These are phyloP conservation scores for Falco rusticolus DNA, from an alignment of 2,797 vertebrate species.

Conservation along the genomic window DNA sequence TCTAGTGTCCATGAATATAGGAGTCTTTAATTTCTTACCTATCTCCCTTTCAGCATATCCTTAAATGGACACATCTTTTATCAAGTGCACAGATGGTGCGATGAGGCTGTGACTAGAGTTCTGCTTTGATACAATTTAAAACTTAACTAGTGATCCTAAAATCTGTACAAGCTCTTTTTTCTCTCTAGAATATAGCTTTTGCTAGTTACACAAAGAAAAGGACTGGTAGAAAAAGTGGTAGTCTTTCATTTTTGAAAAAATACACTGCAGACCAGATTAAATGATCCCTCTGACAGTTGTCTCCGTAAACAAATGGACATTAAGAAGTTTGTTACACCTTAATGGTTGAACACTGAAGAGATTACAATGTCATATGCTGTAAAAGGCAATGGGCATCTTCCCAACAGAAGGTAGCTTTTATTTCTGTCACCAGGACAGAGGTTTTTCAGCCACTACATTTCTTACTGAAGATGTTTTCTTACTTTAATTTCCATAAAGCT, in stretches of 20 bases:
- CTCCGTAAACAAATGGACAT: neutral
- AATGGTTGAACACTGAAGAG: neutral
- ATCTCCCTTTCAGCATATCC: constrained; percentile 40
- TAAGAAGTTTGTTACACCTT: neutral
- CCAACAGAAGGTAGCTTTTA: neutral
- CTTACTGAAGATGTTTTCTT: neutral
- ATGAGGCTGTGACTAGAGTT: constrained; percentile 66
- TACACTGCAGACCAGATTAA: neutral
- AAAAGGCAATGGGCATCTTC: neutral
- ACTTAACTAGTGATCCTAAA: constrained; percentile 30
- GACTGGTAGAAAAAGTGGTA: neutral
- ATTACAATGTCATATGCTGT: neutral
- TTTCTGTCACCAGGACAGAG: neutral
- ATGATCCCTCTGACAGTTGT: neutral
- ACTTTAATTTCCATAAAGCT: neutral
- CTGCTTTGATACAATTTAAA: constrained; percentile 53
- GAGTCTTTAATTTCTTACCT: constrained; percentile 13
- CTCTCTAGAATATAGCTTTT: constrained; percentile 2
- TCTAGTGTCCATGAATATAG: neutral
- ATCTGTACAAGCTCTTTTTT: neutral
- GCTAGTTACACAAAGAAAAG: neutral
- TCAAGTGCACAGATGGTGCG: constrained; percentile 63
- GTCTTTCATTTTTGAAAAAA: constrained; percentile 21
- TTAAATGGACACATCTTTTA: constrained; percentile 57
- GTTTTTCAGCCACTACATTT: neutral